Evolutionary conservation across 2,888 invertebrate species (phyloP), one percentile per base, ranked within the genome.

Genomic region (Campaea margaritaria): DNA sequence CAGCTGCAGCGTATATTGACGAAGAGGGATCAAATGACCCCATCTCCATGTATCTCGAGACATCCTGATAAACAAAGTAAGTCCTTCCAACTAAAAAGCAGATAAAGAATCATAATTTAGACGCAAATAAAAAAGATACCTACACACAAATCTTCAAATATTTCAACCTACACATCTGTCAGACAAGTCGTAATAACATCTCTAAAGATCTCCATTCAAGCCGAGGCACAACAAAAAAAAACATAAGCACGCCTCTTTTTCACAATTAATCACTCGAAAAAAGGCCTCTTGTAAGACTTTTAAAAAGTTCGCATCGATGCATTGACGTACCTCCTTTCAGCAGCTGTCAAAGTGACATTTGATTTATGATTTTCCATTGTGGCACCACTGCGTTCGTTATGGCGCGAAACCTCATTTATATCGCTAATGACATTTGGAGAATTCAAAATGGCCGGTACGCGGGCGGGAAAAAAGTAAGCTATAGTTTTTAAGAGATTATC

Each of bases 351-450:
- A 87, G 74, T 89, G 89, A 89, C 89, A 84, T 80, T 74, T 90
- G 89, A 91, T 91, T 91, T 91, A 91, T 90, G 86, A 81, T 87
- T 82, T 81, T 75, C 85, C 85, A 86, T 90, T 90, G 89, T 89
- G 82, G 88, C 85, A 85, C 72, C 84, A 83, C 83, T 82, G 74
- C 79, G 81, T 85, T 85, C 87, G 86, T 86, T 89, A 88, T 87
- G 89, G 87, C 89, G 89, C 86, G 86, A 86, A 87, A 83, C 82
- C 31, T 86, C 87, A 89, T 89, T 89, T 87, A 87, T 83, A 81
- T 73, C 70, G 81, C 86, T 90, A 89, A 90, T 89, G 90, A 89
- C 90, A 89, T 84, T 85, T 85, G 62, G 81, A 83, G 84, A 85
- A 82, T 83, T 76, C 81, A 88, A 88, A 85, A 88, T 83, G 85